phyloP scores from a whole-genome alignment of 2,113 vertebrate genomes.

The Epinephelus cyanopodus region DNA sequence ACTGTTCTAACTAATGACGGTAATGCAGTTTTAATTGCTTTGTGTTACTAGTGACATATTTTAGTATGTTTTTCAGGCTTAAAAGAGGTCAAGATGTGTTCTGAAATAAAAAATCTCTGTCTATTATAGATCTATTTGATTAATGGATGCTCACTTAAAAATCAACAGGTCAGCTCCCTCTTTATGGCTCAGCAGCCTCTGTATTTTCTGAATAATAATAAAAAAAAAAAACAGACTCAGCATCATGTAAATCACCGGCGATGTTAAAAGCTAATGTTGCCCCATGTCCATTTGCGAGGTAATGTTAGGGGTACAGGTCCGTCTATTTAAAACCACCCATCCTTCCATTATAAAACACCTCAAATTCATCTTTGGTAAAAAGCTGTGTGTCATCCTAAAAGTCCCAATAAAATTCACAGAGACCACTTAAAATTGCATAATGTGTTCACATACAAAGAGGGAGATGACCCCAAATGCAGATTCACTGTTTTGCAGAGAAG shows the following conservation, averaged over 20 bases:
- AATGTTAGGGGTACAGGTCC: constrained; percentile 25
- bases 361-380: constrained; percentile 38
- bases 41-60: background rate
- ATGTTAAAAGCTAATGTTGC: constrained; percentile 66
- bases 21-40: background rate
- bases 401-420: constrained; percentile 6
- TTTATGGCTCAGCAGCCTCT: constrained; percentile 15
- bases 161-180: constrained; percentile 51
- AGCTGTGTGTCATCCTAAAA: constrained; percentile 8
- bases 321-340: constrained; percentile 43
- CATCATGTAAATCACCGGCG: constrained; percentile 53
- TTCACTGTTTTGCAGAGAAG: background rate
- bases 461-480: background rate
- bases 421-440: constrained; percentile 28
- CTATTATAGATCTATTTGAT: constrained; percentile 52
- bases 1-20: background rate
- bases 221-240: constrained; percentile 36
- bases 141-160: constrained; percentile 55
- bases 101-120: constrained; percentile 24
- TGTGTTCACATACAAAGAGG: constrained; percentile 1
- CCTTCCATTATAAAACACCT: constrained; percentile 29
- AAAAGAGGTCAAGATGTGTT: constrained; percentile 11
- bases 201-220: constrained; percentile 52
- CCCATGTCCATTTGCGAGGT: constrained; percentile 46
- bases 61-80: background rate